These are phyloP conservation scores for Balanococcus diminutus DNA, from an alignment of 2,888 invertebrate species.

Conservation along the genomic window DNA sequence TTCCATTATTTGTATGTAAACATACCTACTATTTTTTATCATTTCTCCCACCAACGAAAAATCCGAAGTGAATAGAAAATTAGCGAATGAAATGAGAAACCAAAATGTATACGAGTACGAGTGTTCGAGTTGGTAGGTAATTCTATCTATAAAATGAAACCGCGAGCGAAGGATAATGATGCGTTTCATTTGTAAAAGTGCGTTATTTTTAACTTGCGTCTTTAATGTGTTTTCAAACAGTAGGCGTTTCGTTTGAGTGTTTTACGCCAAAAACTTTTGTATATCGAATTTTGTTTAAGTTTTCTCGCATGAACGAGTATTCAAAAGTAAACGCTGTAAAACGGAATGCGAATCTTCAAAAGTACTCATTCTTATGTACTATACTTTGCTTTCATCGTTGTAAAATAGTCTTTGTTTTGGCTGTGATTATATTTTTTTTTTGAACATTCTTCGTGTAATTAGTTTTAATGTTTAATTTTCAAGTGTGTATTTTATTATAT, in stretches of 20 bases:
- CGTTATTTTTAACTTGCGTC: conserved; percentile 36
- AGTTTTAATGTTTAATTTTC: conserved; percentile 19
- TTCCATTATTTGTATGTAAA: conserved; percentile 16
- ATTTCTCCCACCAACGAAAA: not conserved
- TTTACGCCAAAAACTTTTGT: conserved; percentile 35
- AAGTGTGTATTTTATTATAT: conserved; percentile 34
- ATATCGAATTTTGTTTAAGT: conserved; percentile 40
- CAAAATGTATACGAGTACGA: not conserved
- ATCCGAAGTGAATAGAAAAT: not conserved
- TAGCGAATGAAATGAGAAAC: not conserved
- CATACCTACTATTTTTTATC: not conserved
- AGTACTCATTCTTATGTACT: not conserved
- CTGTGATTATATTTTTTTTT: conserved; percentile 36
- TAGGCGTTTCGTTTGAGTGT: conserved; percentile 16
- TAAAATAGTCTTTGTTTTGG: conserved; percentile 36
- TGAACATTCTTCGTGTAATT: conserved; percentile 36
- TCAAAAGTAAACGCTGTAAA: not conserved
- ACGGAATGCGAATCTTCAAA: not conserved
- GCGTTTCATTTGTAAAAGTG: not conserved
- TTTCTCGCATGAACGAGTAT: not conserved
- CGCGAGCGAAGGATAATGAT: not conserved
- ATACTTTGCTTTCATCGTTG: conserved; percentile 18
- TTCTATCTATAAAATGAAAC: not conserved
- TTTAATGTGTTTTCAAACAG: conserved; percentile 41
- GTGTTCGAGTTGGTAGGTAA: too few relatives aligned